Conservation (phyloP, 2,797 vertebrate species). For the Cossypha niveicapilla region DNA sequence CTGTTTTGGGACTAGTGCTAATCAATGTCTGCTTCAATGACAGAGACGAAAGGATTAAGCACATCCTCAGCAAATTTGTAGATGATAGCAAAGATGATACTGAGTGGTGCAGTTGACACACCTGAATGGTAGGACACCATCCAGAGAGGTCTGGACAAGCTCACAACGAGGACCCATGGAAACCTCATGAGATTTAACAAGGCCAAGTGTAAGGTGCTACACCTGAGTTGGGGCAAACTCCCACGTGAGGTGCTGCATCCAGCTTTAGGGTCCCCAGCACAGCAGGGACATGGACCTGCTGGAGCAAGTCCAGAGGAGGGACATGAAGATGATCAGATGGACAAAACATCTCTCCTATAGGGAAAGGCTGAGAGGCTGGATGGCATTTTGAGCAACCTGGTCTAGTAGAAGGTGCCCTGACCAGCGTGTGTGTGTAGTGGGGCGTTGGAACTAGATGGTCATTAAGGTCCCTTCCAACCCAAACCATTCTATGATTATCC, state of each 20-base stretch:
- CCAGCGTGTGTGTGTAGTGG: rapidly evolving
- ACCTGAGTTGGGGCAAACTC: too few species aligned
- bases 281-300: not conserved
- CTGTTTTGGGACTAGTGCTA: not conserved
- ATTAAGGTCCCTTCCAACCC: not conserved
- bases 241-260: too few species aligned
- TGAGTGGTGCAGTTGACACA: not conserved
- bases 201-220: not conserved
- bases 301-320: not conserved
- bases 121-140: not conserved
- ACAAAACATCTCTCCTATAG: not conserved
- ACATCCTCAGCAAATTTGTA: not conserved
- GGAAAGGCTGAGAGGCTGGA: not conserved
- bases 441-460: not conserved
- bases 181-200: not conserved
- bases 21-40: not conserved
- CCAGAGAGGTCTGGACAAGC: not conserved
- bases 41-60: not conserved
- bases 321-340: not conserved
- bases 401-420: not conserved
- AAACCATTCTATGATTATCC: not conserved
- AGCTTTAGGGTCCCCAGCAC: not conserved
- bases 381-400: not conserved
- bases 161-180: rapidly evolving
- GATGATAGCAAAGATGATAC: not conserved